These are phyloP conservation scores for Falco rusticolus DNA, from an alignment of 2,797 vertebrate species.

Conservation along the genomic window DNA sequence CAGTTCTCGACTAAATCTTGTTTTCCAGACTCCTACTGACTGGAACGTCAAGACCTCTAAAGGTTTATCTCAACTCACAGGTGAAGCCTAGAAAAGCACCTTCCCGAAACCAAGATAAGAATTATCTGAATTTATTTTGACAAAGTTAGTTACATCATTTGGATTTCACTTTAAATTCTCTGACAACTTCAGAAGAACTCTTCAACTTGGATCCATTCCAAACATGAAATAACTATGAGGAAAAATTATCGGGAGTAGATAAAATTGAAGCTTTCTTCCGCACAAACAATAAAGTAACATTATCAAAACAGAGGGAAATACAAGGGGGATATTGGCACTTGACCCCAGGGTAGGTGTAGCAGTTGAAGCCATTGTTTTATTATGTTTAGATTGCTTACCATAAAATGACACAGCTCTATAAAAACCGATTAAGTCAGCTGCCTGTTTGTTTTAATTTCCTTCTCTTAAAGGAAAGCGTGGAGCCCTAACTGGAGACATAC, in stretches of 20 bases:
- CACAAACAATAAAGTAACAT: not conserved
- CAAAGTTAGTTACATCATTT: not conserved
- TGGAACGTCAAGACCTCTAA: not conserved
- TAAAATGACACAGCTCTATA: not conserved
- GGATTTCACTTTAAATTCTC: not conserved
- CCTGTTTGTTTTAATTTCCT: not conserved
- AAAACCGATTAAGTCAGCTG: not conserved
- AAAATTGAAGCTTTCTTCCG: not conserved
- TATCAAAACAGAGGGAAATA: not conserved
- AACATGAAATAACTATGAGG: not conserved
- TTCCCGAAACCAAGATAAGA: not conserved
- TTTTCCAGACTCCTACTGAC: not conserved
- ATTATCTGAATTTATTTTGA: not conserved
- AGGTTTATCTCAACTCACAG: not conserved
- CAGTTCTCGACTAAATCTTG: not conserved
- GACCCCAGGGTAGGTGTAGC: not conserved
- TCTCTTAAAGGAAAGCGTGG: not conserved
- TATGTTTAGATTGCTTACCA: not conserved
- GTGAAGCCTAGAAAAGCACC: not conserved
- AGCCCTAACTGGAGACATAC: not conserved
- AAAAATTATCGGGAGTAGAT: not conserved
- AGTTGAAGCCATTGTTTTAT: not conserved
- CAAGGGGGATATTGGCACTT: not conserved
- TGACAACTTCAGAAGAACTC: fast-evolving
- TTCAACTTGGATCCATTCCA: not conserved